Percentiles rank a stretch among this genome's conserved stretches.
Conservation (phyloP, 2,113 vertebrate genomes). For the Mus spicilegus region DNA sequence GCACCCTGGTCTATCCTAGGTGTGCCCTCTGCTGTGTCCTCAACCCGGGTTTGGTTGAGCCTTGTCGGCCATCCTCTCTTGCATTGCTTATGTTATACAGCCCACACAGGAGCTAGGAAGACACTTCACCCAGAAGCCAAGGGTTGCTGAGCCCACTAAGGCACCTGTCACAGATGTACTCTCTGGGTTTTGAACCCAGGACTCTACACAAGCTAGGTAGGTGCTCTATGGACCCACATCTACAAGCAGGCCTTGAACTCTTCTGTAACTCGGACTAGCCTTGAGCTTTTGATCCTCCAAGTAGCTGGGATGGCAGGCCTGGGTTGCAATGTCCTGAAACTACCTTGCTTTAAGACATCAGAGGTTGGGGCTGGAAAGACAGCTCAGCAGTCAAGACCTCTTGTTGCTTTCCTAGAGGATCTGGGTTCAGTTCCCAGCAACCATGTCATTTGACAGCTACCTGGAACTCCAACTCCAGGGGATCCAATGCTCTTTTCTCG, state of each 20-base stretch:
- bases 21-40: not conserved
- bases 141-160: not conserved
- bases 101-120: not conserved
- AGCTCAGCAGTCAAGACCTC: not conserved
- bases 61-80: not conserved
- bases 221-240: not conserved
- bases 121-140: not conserved
- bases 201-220: not conserved
- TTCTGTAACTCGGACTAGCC: not conserved
- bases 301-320: not conserved
- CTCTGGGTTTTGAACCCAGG: not conserved
- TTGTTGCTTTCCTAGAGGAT: not conserved
- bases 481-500: not conserved
- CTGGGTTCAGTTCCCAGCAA: not conserved
- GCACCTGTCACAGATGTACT: not conserved
- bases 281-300: not conserved
- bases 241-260: not conserved
- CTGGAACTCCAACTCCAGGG: not conserved
- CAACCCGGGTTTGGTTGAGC: not conserved
- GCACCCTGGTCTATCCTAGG: fast-evolving
- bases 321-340: no score
- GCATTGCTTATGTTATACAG: not conserved
- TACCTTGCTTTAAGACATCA: not conserved
- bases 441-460: not conserved
- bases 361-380: not conserved